Evolutionary conservation across 2,888 invertebrate genomes (phyloP).

Genomic region (Cinara cedri): DNA sequence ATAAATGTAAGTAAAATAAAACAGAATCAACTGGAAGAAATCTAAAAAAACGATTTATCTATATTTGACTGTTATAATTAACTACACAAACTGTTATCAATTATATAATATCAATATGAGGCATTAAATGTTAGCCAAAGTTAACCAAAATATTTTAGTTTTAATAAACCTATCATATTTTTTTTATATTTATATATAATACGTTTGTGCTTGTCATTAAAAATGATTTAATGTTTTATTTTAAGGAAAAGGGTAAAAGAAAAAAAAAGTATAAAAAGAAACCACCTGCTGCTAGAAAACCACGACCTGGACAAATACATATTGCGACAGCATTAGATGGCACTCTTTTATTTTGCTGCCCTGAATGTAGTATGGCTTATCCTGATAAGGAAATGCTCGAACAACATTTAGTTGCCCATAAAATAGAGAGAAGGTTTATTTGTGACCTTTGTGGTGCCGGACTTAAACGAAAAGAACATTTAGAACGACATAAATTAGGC

Average conservation of each 20-base stretch:
- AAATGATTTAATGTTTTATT: neutral
- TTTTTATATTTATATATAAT: too few species aligned
- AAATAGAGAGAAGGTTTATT: conserved; percentile 73
- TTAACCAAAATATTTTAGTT: too few species aligned
- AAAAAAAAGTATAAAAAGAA: conserved; percentile 84
- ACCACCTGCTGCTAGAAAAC: conserved; percentile 76
- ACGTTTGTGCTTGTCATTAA: too few species aligned
- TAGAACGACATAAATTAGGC: conserved; percentile 85
- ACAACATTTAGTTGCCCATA: conserved; percentile 73
- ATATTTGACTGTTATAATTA: too few species aligned
- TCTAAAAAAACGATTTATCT: too few species aligned
- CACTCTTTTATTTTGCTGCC: conserved; percentile 77
- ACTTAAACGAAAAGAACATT: conserved; percentile 83
- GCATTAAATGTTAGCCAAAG: too few species aligned
- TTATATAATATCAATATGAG: too few species aligned
- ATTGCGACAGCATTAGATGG: conserved; percentile 79
- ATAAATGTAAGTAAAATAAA: too few species aligned
- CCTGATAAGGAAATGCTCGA: conserved; percentile 81
- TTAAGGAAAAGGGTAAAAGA: conserved; percentile 65
- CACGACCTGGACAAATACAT: conserved; percentile 80
- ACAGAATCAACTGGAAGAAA: too few species aligned
- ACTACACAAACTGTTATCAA: too few species aligned
- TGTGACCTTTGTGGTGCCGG: conserved; percentile 90
- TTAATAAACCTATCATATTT: too few species aligned
- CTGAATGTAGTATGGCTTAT: conserved; percentile 82